Conservation (phyloP, 1,140 invertebrate genomes). For the Drosophila parvula region DNA sequence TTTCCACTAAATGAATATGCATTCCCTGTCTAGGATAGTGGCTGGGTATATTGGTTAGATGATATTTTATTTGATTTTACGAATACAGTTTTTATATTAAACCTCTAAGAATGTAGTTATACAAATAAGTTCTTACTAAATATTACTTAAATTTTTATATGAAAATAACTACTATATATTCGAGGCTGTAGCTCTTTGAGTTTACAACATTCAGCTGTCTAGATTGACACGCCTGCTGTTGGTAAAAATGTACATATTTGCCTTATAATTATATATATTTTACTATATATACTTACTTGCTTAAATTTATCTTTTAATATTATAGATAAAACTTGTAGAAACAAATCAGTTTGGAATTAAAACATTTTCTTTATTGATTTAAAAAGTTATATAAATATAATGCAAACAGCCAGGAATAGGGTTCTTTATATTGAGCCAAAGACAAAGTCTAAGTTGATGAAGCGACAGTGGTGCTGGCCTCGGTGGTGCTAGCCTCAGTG, state of each 20-base stretch:
- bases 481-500: background rate
- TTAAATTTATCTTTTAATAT: background rate
- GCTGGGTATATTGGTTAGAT: background rate
- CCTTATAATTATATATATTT: background rate
- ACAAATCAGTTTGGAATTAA: background rate
- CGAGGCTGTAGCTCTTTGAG: no score
- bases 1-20: constrained; percentile 23
- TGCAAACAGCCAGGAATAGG: background rate
- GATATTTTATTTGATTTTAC: background rate
- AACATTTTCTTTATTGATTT: background rate
- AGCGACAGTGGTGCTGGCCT: background rate
- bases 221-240: constrained; percentile 2
- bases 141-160: no score
- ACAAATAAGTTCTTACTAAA: no score
- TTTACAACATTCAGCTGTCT: background rate
- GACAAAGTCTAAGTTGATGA: background rate
- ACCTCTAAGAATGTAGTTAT: no score
- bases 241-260: constrained; percentile 1
- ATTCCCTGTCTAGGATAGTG: background rate
- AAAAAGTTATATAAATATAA: background rate
- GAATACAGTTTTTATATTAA: no score
- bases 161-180: no score
- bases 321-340: background rate
- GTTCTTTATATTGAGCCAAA: background rate
- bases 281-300: no score